These are phyloP conservation scores for Argopecten irradians DNA, from an alignment of 1,140 invertebrate species.

Conservation along the genomic window DNA sequence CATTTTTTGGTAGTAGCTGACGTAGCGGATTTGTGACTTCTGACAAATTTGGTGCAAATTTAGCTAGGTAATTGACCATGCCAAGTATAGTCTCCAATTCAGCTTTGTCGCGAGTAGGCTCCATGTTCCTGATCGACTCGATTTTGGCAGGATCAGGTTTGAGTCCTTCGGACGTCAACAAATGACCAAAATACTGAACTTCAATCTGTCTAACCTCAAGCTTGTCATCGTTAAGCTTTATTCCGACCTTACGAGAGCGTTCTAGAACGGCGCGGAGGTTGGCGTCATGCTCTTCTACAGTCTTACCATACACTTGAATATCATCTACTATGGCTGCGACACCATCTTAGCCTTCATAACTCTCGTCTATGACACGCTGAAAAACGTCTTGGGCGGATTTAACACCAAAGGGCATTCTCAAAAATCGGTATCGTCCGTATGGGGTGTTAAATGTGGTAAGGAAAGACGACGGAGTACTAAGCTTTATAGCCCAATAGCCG, in stretches of 20 bases:
- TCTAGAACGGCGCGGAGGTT: conserved; percentile 70
- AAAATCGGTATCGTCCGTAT: conserved; percentile 72
- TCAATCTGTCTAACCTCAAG: conserved; percentile 41
- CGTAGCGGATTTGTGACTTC: conserved; percentile 30
- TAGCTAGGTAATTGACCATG: conserved; percentile 38
- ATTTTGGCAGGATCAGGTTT: conserved; percentile 29
- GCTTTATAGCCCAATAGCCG: conserved; percentile 73
- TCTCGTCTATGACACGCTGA: conserved; percentile 67
- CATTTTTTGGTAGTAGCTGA: not conserved
- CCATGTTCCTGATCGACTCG: conserved; percentile 14
- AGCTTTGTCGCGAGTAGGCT: conserved; percentile 12
- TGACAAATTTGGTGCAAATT: conserved; percentile 35
- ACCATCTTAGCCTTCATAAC: conserved; percentile 68
- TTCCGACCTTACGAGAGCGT: conserved; percentile 53
- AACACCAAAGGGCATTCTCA: conserved; percentile 71
- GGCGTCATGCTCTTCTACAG: conserved; percentile 67
- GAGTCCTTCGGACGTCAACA: not conserved
- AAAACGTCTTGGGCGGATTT: conserved; percentile 65
- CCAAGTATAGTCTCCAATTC: conserved; percentile 31
- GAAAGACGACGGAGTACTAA: conserved; percentile 67
- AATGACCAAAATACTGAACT: conserved; percentile 59
- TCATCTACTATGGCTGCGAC: conserved; percentile 75
- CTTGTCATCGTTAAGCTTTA: conserved; percentile 46
- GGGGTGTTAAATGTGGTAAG: conserved; percentile 68
- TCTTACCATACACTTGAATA: conserved; percentile 66